Evolutionary conservation across 2,113 vertebrate species (phyloP).

Genomic region (Macaca mulatta): DNA sequence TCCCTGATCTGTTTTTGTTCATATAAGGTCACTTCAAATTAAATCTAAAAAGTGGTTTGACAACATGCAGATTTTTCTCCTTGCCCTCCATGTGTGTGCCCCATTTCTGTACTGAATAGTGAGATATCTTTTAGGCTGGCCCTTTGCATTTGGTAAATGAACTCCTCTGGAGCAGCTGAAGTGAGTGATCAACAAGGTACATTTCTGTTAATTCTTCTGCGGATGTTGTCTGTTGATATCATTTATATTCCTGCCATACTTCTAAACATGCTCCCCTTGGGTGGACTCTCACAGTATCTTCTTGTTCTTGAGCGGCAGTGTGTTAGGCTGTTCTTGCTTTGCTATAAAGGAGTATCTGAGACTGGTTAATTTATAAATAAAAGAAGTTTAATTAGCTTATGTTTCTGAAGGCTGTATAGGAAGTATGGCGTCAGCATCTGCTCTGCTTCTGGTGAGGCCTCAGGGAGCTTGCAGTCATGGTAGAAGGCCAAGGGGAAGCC

Average conservation of each 20-base stretch:
- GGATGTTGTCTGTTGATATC: rapidly evolving
- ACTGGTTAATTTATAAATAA: no score
- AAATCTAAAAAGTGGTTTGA: background rate
- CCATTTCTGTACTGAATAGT: rapidly evolving
- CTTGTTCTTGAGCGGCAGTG: no score
- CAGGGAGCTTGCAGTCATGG: no score
- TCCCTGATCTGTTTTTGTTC: background rate
- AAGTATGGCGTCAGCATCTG: no score
- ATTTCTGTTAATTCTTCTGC: background rate
- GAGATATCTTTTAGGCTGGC: background rate
- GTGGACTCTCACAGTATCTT: no score
- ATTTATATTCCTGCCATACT: rapidly evolving
- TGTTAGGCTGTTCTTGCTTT: no score
- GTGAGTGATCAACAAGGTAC: background rate
- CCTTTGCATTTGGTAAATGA: background rate
- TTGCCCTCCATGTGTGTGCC: rapidly evolving
- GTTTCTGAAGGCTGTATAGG: no score
- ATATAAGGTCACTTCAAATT: background rate
- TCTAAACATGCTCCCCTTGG: no score
- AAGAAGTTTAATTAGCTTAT: no score
- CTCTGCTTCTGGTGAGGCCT: no score
- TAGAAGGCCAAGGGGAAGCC: no score
- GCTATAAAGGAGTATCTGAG: no score
- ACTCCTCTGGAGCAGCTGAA: background rate
- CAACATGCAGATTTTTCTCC: rapidly evolving